phyloP scores from a whole-genome alignment of 2,797 vertebrate genomes.

The Bufotes viridis region DNA sequence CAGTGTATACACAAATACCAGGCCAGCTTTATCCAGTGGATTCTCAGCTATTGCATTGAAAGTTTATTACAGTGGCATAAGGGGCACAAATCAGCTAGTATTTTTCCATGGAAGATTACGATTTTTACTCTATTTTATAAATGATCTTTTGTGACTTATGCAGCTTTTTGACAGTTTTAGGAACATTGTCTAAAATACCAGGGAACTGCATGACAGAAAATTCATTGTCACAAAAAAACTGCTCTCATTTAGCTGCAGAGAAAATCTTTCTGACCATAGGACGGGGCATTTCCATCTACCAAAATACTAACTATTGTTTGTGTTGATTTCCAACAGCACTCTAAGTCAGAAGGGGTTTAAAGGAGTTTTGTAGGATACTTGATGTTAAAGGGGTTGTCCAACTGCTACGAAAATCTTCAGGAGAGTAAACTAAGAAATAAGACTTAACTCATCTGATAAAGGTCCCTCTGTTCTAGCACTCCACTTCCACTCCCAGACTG shows the following conservation, averaged over 20 bases:
- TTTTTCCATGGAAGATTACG: neutral
- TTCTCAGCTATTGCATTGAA: neutral
- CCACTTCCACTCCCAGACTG: too few relatives aligned
- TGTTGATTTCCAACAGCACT: too few relatives aligned
- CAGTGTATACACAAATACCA: neutral
- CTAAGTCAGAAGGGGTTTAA: too few relatives aligned
- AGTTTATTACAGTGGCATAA: neutral
- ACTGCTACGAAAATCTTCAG: too few relatives aligned
- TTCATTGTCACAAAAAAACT: neutral
- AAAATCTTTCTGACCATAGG: neutral
- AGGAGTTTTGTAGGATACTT: too few relatives aligned
- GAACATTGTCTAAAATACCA: neutral
- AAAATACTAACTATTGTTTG: too few relatives aligned
- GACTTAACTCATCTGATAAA: too few relatives aligned
- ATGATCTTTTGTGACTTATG: neutral
- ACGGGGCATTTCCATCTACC: neutral
- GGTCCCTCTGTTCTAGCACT: too few relatives aligned
- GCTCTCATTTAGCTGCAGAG: neutral
- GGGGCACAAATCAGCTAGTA: neutral
- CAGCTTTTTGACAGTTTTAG: neutral
- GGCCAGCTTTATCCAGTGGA: neutral
- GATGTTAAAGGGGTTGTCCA: too few relatives aligned
- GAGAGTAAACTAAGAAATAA: too few relatives aligned
- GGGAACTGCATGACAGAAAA: neutral
- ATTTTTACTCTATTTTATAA: neutral